Percentiles rank a stretch among this genome's conserved stretches.
Evolutionary conservation across 1,140 invertebrate species (phyloP).

Genomic region (Thaumatotibia leucotreta): DNA sequence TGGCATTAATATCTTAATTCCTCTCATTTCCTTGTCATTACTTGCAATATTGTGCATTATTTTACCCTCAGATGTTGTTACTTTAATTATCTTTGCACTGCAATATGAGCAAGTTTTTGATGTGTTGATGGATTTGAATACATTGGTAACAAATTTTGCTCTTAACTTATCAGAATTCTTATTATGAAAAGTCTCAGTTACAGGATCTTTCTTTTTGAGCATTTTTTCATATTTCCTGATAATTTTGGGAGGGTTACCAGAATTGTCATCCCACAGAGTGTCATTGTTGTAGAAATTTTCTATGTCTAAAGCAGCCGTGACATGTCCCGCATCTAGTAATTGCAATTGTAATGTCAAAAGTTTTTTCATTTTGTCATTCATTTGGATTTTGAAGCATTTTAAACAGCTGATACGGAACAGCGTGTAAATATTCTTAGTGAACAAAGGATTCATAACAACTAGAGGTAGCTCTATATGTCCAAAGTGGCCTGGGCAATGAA

Average conservation of each 20-base stretch:
- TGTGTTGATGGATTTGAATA: conserved; percentile 77
- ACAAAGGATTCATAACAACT: conserved; percentile 94
- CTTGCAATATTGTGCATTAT: conserved; percentile 76
- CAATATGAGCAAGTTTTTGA: conserved; percentile 82
- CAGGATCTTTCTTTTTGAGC: conserved; percentile 57
- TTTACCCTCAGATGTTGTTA: conserved; percentile 79
- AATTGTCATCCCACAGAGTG: conserved; percentile 21
- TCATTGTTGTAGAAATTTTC: conserved; percentile 66
- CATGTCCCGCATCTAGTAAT: conserved; percentile 85
- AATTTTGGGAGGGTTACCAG: conserved; percentile 46
- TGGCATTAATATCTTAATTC: conserved; percentile 77
- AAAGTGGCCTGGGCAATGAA: conserved; percentile 93
- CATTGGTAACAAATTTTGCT: conserved; percentile 78
- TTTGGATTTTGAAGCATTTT: conserved; percentile 83
- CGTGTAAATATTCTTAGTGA: conserved; percentile 84
- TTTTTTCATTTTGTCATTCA: conserved; percentile 82
- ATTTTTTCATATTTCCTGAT: conserved; percentile 66
- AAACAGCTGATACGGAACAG: conserved; percentile 84
- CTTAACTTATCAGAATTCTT: conserved; percentile 81
- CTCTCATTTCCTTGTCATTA: conserved; percentile 47
- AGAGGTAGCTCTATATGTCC: conserved; percentile 96
- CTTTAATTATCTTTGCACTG: conserved; percentile 76
- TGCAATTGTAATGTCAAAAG: conserved; percentile 85
- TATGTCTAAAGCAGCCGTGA: conserved; percentile 83
- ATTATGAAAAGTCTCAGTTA: conserved; percentile 61